Evolutionary conservation across 2,888 invertebrate genomes (phyloP).

Genomic region (Coleophora flavipennella): DNA sequence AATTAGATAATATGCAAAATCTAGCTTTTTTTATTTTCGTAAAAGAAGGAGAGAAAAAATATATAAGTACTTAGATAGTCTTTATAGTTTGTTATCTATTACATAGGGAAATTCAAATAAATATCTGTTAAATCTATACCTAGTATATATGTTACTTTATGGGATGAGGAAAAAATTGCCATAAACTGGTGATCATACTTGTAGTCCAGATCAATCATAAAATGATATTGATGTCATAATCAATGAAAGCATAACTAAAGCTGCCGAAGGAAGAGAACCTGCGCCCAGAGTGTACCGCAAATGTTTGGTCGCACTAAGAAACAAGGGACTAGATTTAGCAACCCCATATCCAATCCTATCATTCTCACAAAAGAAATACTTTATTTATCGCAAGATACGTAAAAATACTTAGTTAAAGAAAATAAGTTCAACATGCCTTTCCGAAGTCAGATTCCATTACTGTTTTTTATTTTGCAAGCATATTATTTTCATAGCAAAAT

Average conservation of each 20-base stretch:
- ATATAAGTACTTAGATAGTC: too few relatives aligned
- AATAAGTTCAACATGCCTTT: background rate
- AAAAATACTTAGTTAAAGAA: slow-evolving; percentile 1
- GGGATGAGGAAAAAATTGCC: background rate
- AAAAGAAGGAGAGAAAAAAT: too few relatives aligned
- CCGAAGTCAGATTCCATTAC: slow-evolving; percentile 1
- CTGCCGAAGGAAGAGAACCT: background rate
- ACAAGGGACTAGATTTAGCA: background rate
- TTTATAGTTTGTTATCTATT: too few relatives aligned
- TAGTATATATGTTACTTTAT: too few relatives aligned
- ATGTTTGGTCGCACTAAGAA: background rate
- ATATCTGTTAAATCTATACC: too few relatives aligned
- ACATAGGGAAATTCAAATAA: too few relatives aligned
- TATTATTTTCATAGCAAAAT: background rate
- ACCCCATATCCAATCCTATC: background rate
- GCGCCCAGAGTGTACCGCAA: background rate
- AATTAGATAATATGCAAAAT: too few relatives aligned
- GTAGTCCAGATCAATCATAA: background rate
- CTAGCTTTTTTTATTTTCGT: too few relatives aligned
- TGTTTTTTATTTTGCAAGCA: slow-evolving; percentile 2
- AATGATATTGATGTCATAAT: too few relatives aligned
- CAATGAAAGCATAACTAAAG: background rate
- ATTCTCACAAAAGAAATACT: background rate
- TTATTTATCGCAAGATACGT: background rate
- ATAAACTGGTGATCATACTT: background rate